Evolutionary conservation across 2,797 vertebrate genomes (phyloP), one percentile per base, ranked within the genome.

Genomic region (Alectoris magna): DNA sequence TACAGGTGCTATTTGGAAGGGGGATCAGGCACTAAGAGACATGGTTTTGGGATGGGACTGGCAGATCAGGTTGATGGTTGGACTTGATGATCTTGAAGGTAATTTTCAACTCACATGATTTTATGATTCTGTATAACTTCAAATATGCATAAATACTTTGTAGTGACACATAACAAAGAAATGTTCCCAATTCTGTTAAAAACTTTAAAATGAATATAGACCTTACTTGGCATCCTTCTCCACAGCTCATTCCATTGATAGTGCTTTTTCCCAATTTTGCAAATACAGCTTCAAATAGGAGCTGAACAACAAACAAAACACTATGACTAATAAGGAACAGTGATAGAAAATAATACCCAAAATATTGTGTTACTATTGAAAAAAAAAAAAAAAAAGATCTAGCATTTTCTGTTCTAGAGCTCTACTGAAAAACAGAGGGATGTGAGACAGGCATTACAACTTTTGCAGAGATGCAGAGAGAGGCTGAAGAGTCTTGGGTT

Each of bases 1-100:
- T 95, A 76, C 46, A 93, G 84, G 31, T 91, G 46, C 87, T 92
- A 92, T 64, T 59, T 94, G 26, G 24, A 88, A 87, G 68, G 17
- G 14, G 29, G 26, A 92, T 51, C 34, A 68, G 72, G 15, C 59
- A 38, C 23, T 60, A 38, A 60, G 23, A 62, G 15, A 27, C 10
- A 24, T 27, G 36, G 15, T 62, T 39, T 17, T 16, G 7, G 11
- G 23, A 38, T 27, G 15, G 5, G 36, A 17, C 24, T 60, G 58
- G 23, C 26, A 38, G 34, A 38, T 38, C 14, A 60, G 34, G 23
- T 38, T 36, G 34, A 38, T 60, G 58, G 6, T 60, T 60, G 58
- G 14, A 60, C 36, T 60, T 38, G 59, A 34, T 22, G 19, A 59
- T 59, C 34, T 17, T 36, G 34, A 62, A 39, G 36, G 36, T 26